phyloP scores from a whole-genome alignment of 2,113 vertebrate genomes.

The Nesoenas mayeri region DNA sequence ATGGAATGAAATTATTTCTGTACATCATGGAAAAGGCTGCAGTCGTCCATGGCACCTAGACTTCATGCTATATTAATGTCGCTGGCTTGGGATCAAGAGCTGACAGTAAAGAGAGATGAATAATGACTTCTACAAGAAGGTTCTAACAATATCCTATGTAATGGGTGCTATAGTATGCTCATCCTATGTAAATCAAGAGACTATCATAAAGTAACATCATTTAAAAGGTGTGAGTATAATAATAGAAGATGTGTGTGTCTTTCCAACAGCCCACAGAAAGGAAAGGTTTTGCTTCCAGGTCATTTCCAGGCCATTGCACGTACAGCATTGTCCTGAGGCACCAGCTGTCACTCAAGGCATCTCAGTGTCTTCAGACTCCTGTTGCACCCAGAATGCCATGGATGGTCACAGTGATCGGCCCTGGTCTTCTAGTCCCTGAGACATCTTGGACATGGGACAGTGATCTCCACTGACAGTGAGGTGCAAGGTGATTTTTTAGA shows the following conservation, averaged over 20 bases:
- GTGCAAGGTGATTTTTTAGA: neutral
- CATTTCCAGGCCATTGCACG: neutral
- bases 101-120: neutral
- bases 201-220: neutral
- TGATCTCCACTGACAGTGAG: neutral
- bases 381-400: accelerated
- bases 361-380: neutral
- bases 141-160: neutral
- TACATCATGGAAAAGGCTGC: neutral
- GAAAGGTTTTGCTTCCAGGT: neutral
- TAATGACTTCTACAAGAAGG: neutral
- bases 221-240: neutral
- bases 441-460: neutral
- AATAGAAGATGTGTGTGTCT: neutral
- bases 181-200: neutral
- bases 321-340: neutral
- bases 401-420: neutral
- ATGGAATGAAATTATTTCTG: neutral
- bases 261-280: neutral
- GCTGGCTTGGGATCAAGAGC: neutral
- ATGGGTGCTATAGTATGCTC: neutral
- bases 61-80: neutral
- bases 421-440: neutral
- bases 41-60: neutral
- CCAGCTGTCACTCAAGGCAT: neutral